phyloP scores from a whole-genome alignment of 2,888 invertebrate genomes.

The Adelognathus sp. region DNA sequence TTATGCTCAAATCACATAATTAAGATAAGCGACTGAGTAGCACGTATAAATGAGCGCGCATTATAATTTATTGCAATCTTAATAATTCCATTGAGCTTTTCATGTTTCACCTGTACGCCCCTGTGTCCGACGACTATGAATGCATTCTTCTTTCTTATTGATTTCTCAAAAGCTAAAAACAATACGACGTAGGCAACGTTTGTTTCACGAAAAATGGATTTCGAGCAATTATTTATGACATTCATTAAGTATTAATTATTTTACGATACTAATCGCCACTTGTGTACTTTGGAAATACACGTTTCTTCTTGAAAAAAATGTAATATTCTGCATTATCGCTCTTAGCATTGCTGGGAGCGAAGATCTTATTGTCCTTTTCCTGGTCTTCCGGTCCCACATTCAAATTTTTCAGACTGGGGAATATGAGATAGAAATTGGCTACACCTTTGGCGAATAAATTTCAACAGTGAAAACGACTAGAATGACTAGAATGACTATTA shows the following conservation, averaged over 20 bases:
- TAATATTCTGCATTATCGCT: no score
- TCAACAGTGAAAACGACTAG: no score
- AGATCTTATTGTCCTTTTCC: no score
- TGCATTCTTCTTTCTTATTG: slow-evolving; percentile 1
- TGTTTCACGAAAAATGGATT: slow-evolving; percentile 42
- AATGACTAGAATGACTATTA: no score
- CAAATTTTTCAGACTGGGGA: no score
- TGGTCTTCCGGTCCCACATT: no score
- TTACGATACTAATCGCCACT: slow-evolving; percentile 48
- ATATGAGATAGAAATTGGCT: no score
- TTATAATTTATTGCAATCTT: slow-evolving; percentile 73
- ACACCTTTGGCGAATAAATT: no score
- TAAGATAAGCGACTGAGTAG: slow-evolving; percentile 75
- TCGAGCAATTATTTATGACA: slow-evolving; percentile 45
- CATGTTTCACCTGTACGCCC: slow-evolving; percentile 19
- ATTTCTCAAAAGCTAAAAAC: slow-evolving; percentile 4
- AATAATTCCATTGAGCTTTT: slow-evolving; percentile 46
- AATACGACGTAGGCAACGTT: slow-evolving; percentile 32
- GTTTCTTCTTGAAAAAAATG: slow-evolving; percentile 12
- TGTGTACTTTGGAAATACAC: slow-evolving; percentile 34
- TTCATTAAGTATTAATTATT: slow-evolving; percentile 42
- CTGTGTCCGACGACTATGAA: neutral
- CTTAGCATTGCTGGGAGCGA: no score
- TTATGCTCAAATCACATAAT: slow-evolving; percentile 50
- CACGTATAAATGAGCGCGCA: slow-evolving; percentile 66